Conservation (phyloP, 1,140 invertebrate species). For the Drosophila guanche region DNA sequence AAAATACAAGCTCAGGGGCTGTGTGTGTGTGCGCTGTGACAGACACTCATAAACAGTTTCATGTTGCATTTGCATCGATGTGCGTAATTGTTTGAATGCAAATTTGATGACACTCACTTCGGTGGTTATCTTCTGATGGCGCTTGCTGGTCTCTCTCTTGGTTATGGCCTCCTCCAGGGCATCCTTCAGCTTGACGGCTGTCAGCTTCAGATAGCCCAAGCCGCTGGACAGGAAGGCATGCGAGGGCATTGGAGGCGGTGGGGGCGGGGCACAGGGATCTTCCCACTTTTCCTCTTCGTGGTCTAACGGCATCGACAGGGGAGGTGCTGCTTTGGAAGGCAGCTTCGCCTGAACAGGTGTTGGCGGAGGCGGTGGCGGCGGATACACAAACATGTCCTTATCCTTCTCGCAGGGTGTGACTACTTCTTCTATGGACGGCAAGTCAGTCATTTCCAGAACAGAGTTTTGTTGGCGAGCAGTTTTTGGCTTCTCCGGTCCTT, state of each 20-base stretch:
- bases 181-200: conserved; percentile 61
- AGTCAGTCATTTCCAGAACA: conserved; percentile 20
- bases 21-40: no score
- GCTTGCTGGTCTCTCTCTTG: conserved; percentile 60
- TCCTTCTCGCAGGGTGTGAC: conserved; percentile 19
- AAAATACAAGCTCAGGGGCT: not conserved
- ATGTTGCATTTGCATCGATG: no score
- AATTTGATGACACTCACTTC: conserved; percentile 24
- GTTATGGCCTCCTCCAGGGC: conserved; percentile 66
- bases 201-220: conserved; percentile 52
- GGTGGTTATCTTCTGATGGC: conserved; percentile 15
- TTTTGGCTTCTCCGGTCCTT: conserved; percentile 24
- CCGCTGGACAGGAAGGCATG: conserved; percentile 15
- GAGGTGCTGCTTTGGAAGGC: conserved; percentile 1
- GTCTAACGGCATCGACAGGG: conserved; percentile 24
- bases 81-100: no score
- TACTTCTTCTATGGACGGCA: conserved; percentile 21
- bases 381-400: conserved; percentile 46
- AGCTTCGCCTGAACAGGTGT: conserved; percentile 66
- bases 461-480: conserved; percentile 16
- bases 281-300: conserved; percentile 68
- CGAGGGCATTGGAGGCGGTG: conserved; percentile 61
- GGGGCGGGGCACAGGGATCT: conserved; percentile 71
- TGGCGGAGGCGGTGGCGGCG: conserved; percentile 74
- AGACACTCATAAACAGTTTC: no score